Conservation (phyloP, 2,888 invertebrate genomes). For the Entomobrya proxima region DNA sequence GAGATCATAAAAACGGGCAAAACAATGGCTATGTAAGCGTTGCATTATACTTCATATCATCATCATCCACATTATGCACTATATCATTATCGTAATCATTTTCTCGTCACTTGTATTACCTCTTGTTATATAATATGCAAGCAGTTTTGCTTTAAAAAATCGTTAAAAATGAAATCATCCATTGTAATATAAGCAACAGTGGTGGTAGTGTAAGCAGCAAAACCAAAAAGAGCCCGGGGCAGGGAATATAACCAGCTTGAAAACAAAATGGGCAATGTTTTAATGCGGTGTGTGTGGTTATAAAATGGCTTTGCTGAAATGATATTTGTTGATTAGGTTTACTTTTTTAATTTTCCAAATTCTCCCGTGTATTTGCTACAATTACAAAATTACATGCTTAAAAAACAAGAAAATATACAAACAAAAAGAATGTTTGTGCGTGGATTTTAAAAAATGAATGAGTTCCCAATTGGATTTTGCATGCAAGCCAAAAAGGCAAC, state of each 20-base stretch:
- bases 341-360: not conserved
- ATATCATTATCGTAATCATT: constrained; percentile 18
- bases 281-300: too few relatives aligned
- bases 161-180: not conserved
- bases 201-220: too few relatives aligned
- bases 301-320: not conserved
- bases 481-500: constrained; percentile 9
- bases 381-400: constrained; percentile 23
- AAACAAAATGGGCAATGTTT: too few relatives aligned
- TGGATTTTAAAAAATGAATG: not conserved
- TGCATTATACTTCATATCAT: too few relatives aligned
- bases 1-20: not conserved
- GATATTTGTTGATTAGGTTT: not conserved
- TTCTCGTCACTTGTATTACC: not conserved
- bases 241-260: too few relatives aligned
- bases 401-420: not conserved
- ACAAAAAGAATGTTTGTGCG: not conserved
- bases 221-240: too few relatives aligned
- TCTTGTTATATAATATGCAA: not conserved
- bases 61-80: too few relatives aligned
- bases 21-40: too few relatives aligned
- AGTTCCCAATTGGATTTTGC: not conserved
- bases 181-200: too few relatives aligned
- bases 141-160: not conserved
- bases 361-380: not conserved